phyloP scores from a whole-genome alignment of 2,888 invertebrate genomes.

The Cetonia aurata region DNA sequence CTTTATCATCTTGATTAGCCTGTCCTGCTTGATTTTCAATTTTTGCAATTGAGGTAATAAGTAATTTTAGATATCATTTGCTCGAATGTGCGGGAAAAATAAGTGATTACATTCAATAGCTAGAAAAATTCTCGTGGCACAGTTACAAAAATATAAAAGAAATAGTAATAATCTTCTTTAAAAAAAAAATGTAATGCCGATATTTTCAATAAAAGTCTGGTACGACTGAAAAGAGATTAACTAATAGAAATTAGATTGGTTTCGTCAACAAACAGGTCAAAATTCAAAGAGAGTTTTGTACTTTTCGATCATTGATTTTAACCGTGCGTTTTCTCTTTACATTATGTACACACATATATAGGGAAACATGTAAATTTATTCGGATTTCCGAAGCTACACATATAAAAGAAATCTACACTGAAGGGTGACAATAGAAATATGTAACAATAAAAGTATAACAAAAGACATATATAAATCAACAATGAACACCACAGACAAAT shows the following conservation, averaged over 20 bases:
- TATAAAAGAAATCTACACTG: slow-evolving; percentile 46
- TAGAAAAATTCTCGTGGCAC: not conserved
- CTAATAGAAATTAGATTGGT: not conserved
- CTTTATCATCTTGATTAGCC: no score
- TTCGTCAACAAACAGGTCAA: not conserved
- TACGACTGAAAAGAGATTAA: slow-evolving; percentile 1
- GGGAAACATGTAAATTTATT: not conserved
- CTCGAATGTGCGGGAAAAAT: slow-evolving; percentile 6
- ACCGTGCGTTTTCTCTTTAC: not conserved
- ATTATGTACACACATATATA: not conserved
- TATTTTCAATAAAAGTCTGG: no score
- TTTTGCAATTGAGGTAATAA: no score
- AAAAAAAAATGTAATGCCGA: no score
- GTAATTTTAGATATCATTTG: slow-evolving; percentile 27
- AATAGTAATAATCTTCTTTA: no score
- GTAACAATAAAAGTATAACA: slow-evolving; percentile 29
- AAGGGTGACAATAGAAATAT: slow-evolving; percentile 49
- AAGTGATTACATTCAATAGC: slow-evolving; percentile 13
- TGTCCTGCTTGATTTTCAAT: no score
- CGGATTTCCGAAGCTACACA: slow-evolving; percentile 5
- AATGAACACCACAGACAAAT: slow-evolving; percentile 62
- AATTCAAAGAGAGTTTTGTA: no score
- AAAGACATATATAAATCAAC: slow-evolving; percentile 52
- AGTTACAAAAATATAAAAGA: no score
- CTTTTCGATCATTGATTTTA: not conserved